phyloP scores from a whole-genome alignment of 2,888 invertebrate species.

The Plutella xylostella region DNA sequence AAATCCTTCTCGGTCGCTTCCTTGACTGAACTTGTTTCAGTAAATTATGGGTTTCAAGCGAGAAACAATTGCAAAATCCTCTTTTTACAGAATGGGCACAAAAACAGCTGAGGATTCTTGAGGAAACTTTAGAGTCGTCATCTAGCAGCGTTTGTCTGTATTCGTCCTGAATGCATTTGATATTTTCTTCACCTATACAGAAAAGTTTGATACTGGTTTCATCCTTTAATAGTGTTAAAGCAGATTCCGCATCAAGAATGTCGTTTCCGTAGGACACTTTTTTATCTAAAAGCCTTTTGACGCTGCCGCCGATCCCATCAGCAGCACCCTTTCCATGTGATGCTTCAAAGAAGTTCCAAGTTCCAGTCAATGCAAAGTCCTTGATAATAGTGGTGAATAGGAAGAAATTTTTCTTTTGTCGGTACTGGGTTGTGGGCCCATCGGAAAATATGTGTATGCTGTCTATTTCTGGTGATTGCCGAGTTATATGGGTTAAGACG shows the following conservation, averaged over 20 bases:
- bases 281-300: constrained; percentile 10
- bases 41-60: too few relatives aligned
- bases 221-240: constrained; percentile 1
- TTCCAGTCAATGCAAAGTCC: too few relatives aligned
- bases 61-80: too few relatives aligned
- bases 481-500: constrained; percentile 16
- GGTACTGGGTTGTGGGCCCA: background rate
- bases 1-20: too few relatives aligned
- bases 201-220: background rate
- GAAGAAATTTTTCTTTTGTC: background rate
- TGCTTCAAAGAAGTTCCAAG: constrained; percentile 8
- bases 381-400: too few relatives aligned
- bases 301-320: constrained; percentile 10
- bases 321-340: constrained; percentile 9
- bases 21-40: too few relatives aligned
- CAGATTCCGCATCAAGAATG: constrained; percentile 4
- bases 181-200: background rate
- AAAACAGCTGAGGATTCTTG: too few relatives aligned
- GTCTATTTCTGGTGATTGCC: background rate
- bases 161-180: too few relatives aligned
- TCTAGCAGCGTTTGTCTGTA: too few relatives aligned
- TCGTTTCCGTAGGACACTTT: constrained; percentile 8
- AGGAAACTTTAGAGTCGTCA: too few relatives aligned
- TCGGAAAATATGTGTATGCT: background rate
- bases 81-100: too few relatives aligned